Base-by-base conservation (phyloP, 1,140 invertebrate genomes). In the Ostrea edulis region DNA sequence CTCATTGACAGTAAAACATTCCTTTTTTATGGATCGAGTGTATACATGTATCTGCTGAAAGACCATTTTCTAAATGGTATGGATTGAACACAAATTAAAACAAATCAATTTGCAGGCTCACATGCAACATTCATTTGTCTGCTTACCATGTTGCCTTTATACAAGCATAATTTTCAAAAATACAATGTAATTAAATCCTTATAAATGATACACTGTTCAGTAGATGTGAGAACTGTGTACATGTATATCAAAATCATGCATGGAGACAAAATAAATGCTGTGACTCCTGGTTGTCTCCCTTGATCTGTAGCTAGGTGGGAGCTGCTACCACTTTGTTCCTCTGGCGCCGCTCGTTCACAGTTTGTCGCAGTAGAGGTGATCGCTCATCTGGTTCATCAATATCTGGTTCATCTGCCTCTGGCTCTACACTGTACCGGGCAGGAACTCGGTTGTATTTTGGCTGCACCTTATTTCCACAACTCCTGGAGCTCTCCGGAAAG, bases 401-500 rank as follows among this genome's bases (percentile, higher is more conserved):
- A 1, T 5, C 35, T 5, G 35, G 22, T 35, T 22, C 25, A 5
- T 77, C 68, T 25, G 12, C 68, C 25, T 77, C 68, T 1, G 68
- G 25, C 2, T 77, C 68, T 25, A 77, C 25, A 17, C 1, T 35
- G 25, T 77, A 77, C 25, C 68, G 68, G 9, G 25, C 68, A 29
- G 68, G 68, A 35, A 77, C 25, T 25, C 8, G 11, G 22, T 77
- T 35, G 29, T 77, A 12, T 29, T 35, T 25, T 77, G 68, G 68
- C 35, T 77, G 25, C 9, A 77, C 25, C 25, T 35, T 77, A 9
- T 14, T 77, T 11, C 68, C 68, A 77, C 68, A 77, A 81, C 71
- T 88, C 51, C 85, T 65, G 5, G 90, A 87, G 87, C 88, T 92
- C 7, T 96, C 95, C 7, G 96, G 96, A 93, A 96, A 96, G 3